phyloP scores from a whole-genome alignment of 2,113 vertebrate species.

The Dasyurus viverrinus region DNA sequence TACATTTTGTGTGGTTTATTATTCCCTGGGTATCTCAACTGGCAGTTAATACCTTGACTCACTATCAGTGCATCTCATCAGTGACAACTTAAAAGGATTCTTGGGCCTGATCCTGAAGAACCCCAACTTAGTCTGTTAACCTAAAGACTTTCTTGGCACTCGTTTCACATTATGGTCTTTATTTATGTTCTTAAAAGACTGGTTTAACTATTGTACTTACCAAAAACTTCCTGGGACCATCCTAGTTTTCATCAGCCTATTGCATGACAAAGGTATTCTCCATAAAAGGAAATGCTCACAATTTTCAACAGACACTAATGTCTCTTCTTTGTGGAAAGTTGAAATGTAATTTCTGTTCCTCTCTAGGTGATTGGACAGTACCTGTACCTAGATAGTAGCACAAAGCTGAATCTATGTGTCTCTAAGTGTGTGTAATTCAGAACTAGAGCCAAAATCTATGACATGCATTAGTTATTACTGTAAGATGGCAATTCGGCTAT shows the following conservation, averaged over 20 bases:
- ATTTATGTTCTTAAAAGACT: background rate
- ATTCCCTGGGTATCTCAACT: background rate
- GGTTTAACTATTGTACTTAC: background rate
- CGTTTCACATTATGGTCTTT: background rate
- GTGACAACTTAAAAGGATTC: background rate
- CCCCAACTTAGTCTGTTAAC: background rate
- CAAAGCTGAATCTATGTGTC: background rate
- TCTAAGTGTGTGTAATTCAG: constrained; percentile 39
- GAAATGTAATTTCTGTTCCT: background rate
- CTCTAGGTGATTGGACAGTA: background rate
- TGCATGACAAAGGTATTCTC: background rate
- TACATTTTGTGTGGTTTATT: background rate
- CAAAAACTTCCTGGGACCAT: background rate
- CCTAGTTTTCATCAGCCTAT: background rate
- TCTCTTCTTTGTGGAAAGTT: constrained; percentile 3
- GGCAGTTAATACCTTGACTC: background rate
- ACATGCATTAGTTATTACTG: constrained; percentile 64
- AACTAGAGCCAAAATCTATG: constrained; percentile 39
- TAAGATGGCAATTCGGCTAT: constrained; percentile 69
- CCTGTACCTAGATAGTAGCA: constrained; percentile 22
- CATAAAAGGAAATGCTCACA: background rate
- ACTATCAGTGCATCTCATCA: background rate
- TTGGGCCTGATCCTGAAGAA: background rate
- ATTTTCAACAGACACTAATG: background rate
- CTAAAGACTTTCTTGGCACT: background rate